A percentile compares a stretch with the other conserved stretches of the same genome.
phyloP scores from a whole-genome alignment of 2,113 vertebrate genomes.

The Sigmodon hispidus region DNA sequence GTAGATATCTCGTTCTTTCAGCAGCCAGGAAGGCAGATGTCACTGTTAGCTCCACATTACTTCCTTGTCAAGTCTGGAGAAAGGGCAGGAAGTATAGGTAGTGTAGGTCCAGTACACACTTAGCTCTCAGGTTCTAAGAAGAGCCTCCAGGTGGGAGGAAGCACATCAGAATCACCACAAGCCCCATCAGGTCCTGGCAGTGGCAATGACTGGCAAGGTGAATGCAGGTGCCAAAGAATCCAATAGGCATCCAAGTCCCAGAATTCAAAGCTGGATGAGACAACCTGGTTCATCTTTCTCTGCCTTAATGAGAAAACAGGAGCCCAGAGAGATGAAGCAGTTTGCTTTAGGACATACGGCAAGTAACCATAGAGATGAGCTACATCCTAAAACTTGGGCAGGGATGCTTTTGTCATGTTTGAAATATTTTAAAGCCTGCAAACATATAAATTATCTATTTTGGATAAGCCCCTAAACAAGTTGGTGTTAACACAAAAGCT shows the following conservation, averaged over 20 bases:
- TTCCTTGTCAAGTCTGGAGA: background rate
- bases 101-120: background rate
- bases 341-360: background rate
- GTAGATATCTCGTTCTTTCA: background rate
- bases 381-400: background rate
- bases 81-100: background rate
- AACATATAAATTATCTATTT: background rate
- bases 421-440: background rate
- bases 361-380: background rate
- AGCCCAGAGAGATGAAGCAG: background rate
- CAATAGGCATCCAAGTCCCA: background rate
- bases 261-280: background rate
- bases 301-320: background rate
- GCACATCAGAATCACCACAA: background rate
- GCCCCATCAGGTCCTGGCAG: background rate
- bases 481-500: background rate
- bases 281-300: background rate
- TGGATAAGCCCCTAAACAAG: background rate
- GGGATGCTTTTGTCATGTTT: background rate
- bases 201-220: background rate
- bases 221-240: background rate
- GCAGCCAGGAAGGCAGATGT: background rate
- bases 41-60: background rate
- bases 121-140: background rate
- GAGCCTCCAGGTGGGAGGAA: background rate